phyloP scores from a whole-genome alignment of 2,888 invertebrate genomes.

The Lysandra bellargus region DNA sequence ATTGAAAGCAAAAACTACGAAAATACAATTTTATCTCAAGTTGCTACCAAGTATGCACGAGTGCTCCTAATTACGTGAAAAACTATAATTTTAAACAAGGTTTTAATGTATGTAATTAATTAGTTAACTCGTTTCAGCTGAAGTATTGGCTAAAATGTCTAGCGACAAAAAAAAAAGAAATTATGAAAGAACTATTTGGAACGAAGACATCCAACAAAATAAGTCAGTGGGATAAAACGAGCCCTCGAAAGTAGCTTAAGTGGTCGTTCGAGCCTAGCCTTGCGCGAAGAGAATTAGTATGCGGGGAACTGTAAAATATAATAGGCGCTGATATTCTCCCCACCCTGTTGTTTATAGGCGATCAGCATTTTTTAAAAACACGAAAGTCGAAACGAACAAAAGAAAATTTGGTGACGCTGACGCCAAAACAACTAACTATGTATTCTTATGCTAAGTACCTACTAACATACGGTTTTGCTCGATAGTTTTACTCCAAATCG shows the following conservation, averaged over 20 bases:
- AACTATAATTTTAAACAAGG: not conserved
- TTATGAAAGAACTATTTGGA: not conserved
- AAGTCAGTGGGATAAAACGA: conserved; percentile 18
- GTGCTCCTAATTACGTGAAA: conserved; percentile 4
- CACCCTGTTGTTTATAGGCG: not conserved
- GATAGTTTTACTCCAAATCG: too few relatives aligned
- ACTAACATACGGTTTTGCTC: too few relatives aligned
- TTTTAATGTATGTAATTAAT: not conserved
- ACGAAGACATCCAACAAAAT: not conserved
- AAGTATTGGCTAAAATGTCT: not conserved
- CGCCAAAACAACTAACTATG: not conserved
- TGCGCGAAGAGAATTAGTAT: conserved; percentile 15
- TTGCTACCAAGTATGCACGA: not conserved
- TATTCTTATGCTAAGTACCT: too few relatives aligned
- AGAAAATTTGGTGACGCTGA: not conserved
- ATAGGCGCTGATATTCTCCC: not conserved
- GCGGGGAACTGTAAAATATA: conserved; percentile 16
- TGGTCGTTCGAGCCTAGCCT: conserved; percentile 20
- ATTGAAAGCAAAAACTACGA: conserved; percentile 15
- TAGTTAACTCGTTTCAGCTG: not conserved
- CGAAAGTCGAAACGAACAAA: not conserved
- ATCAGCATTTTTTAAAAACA: not conserved
- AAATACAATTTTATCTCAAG: conserved; percentile 23
- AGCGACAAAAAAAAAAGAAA: not conserved
- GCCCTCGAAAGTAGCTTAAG: conserved; percentile 21